Evolutionary conservation across 1,140 invertebrate genomes (phyloP), one percentile per base, ranked within the genome.

Genomic region (Bombus waltoni): DNA sequence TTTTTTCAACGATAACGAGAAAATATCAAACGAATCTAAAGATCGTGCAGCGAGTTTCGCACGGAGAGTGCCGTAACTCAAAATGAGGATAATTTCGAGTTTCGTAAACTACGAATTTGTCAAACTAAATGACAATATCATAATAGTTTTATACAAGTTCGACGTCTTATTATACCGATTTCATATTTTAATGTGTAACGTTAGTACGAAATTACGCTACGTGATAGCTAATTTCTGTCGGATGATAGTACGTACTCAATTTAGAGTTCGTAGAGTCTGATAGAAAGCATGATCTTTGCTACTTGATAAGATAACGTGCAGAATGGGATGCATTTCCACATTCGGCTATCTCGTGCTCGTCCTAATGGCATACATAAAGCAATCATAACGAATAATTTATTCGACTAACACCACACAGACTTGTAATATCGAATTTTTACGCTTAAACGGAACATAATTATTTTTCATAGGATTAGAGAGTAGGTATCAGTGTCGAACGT

Each of bases 331-430:
- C n/a, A 57, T 57, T 47, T 35, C 47, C 70, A 35, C 44, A 25
- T 57, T 35, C 22, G 47, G 47, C 15, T 75, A 75, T 75, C 73
- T 57, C 32, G 22, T 28, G 18, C 22, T 75, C 25, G 13, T 8
- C 18, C 73, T 75, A 75, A 57, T 57, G 32, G 44, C 44, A 42
- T 28, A 28, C 73, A 35, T 38, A 57, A 32, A 75, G 47, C 73
- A 57, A 57, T 75, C 35, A 75, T 25, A 47, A 11, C 15, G 47
- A 53, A 57, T 53, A 47, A 18, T 57, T 75, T 75, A 75, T 75
- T 75, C 32, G 57, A 57, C 18, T 57, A 32, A 6, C 22, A 22
- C 0, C 18, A 32, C 32, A 32, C 11, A 75, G 22, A 3, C 38
- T 57, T 66, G 6, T 35, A 35, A 10, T 9, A 15, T 10, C 18